These are phyloP conservation scores for Pseudoatta argentina DNA, from an alignment of 1,140 invertebrate species.

Conservation along the genomic window DNA sequence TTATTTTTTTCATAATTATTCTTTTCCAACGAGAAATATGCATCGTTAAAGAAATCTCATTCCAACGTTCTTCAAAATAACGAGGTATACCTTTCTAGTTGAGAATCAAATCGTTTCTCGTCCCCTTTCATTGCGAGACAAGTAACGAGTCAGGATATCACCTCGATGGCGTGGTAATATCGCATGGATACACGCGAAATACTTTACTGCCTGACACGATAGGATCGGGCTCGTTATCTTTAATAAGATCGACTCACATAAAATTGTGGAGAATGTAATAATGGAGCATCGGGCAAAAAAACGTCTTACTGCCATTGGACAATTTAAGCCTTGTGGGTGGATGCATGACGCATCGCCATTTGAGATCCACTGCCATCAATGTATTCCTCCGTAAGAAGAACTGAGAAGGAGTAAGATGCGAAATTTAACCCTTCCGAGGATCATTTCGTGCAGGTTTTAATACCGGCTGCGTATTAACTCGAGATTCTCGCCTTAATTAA, in stretches of 20 bases:
- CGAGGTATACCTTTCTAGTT: neutral
- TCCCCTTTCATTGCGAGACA: neutral
- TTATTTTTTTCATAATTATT: neutral
- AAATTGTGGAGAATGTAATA: conserved; percentile 79
- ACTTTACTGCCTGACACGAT: conserved; percentile 79
- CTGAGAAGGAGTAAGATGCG: conserved; percentile 6
- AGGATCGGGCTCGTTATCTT: conserved; percentile 82
- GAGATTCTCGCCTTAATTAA: conserved; percentile 63
- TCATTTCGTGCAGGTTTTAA: conserved; percentile 63
- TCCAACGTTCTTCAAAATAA: neutral
- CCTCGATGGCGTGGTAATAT: conserved; percentile 46
- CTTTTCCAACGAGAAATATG: neutral
- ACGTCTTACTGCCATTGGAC: conserved; percentile 53
- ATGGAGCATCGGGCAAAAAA: conserved; percentile 73
- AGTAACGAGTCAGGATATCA: conserved; percentile 15
- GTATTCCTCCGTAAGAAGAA: conserved; percentile 34
- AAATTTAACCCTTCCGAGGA: conserved; percentile 68
- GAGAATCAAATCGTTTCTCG: conserved; percentile 20
- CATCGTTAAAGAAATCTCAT: neutral
- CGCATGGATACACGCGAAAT: conserved; percentile 75
- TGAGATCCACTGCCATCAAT: conserved; percentile 69
- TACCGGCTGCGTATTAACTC: conserved; percentile 36
- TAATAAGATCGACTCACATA: conserved; percentile 82
- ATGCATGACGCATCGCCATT: conserved; percentile 76
- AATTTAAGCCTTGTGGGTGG: conserved; percentile 79